Evolutionary conservation across 2,113 vertebrate species (phyloP).

Genomic region (Varanus salvator): DNA sequence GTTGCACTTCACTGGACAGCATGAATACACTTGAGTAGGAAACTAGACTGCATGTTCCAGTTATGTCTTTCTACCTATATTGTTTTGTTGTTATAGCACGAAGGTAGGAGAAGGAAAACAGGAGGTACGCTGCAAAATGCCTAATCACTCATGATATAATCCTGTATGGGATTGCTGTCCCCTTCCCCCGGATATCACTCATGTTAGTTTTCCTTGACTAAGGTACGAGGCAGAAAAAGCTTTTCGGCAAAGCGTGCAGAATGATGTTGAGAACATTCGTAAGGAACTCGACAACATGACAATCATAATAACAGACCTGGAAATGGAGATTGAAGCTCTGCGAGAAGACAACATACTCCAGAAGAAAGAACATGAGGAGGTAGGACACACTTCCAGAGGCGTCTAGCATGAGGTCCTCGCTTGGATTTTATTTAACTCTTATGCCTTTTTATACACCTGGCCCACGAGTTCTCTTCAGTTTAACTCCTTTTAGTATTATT

Average conservation of each 20-base stretch:
- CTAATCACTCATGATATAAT: not conserved
- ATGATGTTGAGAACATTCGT: slow-evolving; percentile 78
- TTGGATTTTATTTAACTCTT: not conserved
- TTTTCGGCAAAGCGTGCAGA: slow-evolving; percentile 78
- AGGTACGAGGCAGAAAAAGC: slow-evolving; percentile 82
- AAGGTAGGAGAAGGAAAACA: not conserved
- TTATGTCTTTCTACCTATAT: not conserved
- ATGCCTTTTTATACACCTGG: not conserved
- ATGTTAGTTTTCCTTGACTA: slow-evolving; percentile 16
- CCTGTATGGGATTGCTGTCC: not conserved
- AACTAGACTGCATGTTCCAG: not conserved
- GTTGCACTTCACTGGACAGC: not conserved
- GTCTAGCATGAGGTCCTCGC: not conserved
- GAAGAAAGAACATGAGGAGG: slow-evolving; percentile 83
- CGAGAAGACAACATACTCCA: slow-evolving; percentile 83
- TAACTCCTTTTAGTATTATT: not conserved
- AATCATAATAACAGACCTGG: slow-evolving; percentile 81
- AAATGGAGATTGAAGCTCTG: slow-evolving; percentile 83
- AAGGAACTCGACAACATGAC: slow-evolving; percentile 81
- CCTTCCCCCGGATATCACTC: not conserved
- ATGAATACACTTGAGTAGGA: not conserved
- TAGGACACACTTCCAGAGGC: slow-evolving; percentile 55
- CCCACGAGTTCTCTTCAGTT: not conserved
- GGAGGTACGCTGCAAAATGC: not conserved
- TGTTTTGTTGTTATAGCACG: not conserved